Base-by-base conservation (phyloP, 2,888 invertebrate genomes). In the Drosophila mettleri region DNA sequence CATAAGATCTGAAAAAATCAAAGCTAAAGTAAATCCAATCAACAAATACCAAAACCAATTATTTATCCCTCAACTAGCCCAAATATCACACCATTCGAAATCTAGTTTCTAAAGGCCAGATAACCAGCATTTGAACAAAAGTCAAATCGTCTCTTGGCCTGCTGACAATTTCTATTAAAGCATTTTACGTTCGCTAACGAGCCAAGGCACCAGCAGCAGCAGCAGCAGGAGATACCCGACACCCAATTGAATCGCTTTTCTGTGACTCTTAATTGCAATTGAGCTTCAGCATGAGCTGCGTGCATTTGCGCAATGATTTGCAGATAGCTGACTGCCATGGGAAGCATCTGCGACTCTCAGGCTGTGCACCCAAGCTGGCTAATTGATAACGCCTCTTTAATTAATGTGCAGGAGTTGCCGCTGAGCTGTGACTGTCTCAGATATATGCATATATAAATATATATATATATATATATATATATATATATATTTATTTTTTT, bases 271-370 rank as follows among this genome's bases (percentile, higher is more conserved):
- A 87, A 87, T 80, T 83, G 79, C 79, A 83, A 78, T 82, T 78
- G 77, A 82, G 83, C 70, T 69, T 69, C 71, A 63, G 71, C 84
- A 84, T 86, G 74, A 77, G 78, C 84, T 86, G 83, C 77, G 79
- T 86, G 83, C 86, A 77, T 80, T 86, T 86, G 82, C 73, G 80
- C 82, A 70, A 86, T 82, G 80, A 85, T 86, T 85, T 82, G 70
- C 70, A 78, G 82, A 76, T 85, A 81, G 63, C 61, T 63, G 60
- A 54, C 78, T 63, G 60, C 57, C 78, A 70, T 76, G 80, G 73
- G 62, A 69, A 68, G 36, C 55, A 22, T 16, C 27, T 20, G 36
- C 39, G 24, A 24, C 41, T 16, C 48, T 45, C 29, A 12, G 41
- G 20, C 16, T 24, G n/a, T 41, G 27, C n/a, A 46, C 38, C 29